These are phyloP conservation scores for Rhamphomyia laevipes DNA, from an alignment of 2,888 invertebrate genomes.

Conservation along the genomic window DNA sequence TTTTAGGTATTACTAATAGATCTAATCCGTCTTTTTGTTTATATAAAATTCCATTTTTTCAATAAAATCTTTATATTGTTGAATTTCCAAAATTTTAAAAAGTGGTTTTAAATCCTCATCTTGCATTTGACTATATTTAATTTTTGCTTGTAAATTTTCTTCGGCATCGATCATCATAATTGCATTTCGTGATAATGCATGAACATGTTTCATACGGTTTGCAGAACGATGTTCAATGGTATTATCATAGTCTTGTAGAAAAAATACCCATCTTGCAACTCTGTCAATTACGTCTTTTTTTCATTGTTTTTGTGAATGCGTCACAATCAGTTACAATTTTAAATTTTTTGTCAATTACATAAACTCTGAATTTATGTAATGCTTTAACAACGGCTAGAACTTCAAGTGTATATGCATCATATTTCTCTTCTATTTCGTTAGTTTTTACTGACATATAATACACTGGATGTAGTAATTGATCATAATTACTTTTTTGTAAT, in stretches of 20 bases:
- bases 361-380: neutral
- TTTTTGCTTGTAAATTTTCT: no score
- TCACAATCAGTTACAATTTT: slow-evolving; percentile 7
- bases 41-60: neutral
- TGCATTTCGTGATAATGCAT: slow-evolving; percentile 3
- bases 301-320: slow-evolving; percentile 7
- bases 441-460: slow-evolving; percentile 9
- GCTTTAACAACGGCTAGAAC: neutral
- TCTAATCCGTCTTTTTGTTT: neutral
- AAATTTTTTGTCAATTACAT: neutral
- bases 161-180: neutral
- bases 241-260: slow-evolving; percentile 8
- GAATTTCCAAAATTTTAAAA: slow-evolving; percentile 1
- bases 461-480: slow-evolving; percentile 9
- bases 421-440: neutral
- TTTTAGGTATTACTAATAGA: neutral
- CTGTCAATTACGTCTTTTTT: slow-evolving; percentile 6
- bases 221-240: slow-evolving; percentile 5
- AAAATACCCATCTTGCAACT: slow-evolving; percentile 4
- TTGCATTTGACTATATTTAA: neutral
- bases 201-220: slow-evolving; percentile 5
- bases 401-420: neutral
- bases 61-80: neutral
- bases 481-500: slow-evolving; percentile 5
- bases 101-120: slow-evolving; percentile 3